Evolutionary conservation across 2,113 vertebrate genomes (phyloP), one percentile per base, ranked within the genome.

Genomic region (Dolichallabes microphthalmus): DNA sequence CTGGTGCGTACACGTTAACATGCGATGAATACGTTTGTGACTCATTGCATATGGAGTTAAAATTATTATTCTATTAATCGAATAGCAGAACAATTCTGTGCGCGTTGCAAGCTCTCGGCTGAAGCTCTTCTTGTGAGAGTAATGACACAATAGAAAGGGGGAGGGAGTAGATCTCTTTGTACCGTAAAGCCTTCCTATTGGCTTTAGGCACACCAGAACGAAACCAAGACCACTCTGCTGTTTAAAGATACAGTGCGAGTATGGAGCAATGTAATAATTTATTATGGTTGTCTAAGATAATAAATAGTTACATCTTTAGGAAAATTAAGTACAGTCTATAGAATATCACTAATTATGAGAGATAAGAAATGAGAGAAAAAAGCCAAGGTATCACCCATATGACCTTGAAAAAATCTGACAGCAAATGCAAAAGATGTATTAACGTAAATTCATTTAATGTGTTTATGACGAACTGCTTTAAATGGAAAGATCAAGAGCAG

Each of bases 131-230:
- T 76, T 35, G 17, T 76, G n/a, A 76, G 68, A 22, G 39, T 69
- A 71, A 83, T 14, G 74, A 80, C 77, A 80, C 69, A 83, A 84
- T 55, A 5, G 57, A 84, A 77, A 69, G 93, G 91, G 53, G 93
- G 93, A 93, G 93, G 94, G 94, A 94, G 89, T 92, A 90, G 94
- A 94, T 95, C 91, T 87, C 92, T 91, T 88, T 92, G 91, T 92
- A 92, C 93, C 90, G 88, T 91, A 89, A 89, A 84, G 74, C n/a
- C 86, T 88, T 87, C 68, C 85, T 91, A 96, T 95, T 96, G 96
- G 95, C 87, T 87, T 88, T 82, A 81, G 83, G 87, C 32, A 69
- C 74, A 52, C 85, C 87, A 88, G 75, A 85, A 86, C 10, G 0
- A 5, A 66, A 90, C 76, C 83, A 92, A 68, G 3, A 94, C 50